These are phyloP conservation scores for Rhea americana DNA, from an alignment of 2,113 vertebrate species.

Conservation along the genomic window DNA sequence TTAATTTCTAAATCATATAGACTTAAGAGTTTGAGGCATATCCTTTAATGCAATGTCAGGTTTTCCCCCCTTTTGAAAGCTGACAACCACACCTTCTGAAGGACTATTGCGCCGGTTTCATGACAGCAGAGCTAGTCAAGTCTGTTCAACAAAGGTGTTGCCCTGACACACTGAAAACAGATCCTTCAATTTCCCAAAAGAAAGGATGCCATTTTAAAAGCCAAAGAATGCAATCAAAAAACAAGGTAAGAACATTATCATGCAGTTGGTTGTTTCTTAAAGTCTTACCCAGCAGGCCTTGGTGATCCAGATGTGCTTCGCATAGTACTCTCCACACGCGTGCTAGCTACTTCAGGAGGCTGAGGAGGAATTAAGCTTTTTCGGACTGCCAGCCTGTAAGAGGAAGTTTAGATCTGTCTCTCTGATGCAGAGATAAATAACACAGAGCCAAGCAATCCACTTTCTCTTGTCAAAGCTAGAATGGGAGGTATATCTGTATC, in stretches of 20 bases:
- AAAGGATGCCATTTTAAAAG: neutral
- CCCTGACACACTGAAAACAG: neutral
- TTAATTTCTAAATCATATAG: neutral
- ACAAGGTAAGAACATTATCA: fast-evolving
- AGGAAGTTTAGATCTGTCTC: neutral
- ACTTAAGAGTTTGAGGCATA: neutral
- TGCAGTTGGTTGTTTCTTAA: neutral
- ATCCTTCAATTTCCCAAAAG: neutral
- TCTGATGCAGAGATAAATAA: neutral
- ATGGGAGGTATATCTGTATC: neutral
- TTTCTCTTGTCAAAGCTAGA: neutral
- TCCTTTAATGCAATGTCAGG: neutral
- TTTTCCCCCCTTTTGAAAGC: neutral
- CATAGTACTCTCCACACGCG: slow-evolving; percentile 85
- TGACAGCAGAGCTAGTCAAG: neutral
- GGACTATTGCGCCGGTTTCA: neutral
- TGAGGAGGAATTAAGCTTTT: slow-evolving; percentile 94
- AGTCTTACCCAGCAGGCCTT: slow-evolving; percentile 88
- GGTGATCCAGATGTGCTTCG: slow-evolving; percentile 90
- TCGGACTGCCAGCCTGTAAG: slow-evolving; percentile 87
- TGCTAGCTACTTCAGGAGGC: slow-evolving; percentile 81
- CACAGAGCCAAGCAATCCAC: neutral
- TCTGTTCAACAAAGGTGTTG: neutral
- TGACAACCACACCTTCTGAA: neutral
- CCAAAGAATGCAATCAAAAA: neutral